Evolutionary conservation across 2,888 invertebrate genomes (phyloP).

Genomic region (Oasisia sp.): DNA sequence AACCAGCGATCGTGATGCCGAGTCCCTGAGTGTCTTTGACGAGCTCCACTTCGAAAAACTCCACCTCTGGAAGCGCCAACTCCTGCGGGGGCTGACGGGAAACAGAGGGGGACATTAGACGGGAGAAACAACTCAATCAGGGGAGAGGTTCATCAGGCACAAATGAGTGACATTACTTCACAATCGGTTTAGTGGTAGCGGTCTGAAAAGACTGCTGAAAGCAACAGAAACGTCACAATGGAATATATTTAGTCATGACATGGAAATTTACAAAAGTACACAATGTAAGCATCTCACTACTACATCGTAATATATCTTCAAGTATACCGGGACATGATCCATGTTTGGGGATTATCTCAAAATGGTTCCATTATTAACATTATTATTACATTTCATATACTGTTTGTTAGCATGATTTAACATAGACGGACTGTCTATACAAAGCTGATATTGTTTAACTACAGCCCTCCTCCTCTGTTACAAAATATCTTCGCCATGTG

Average conservation of each 20-base stretch:
- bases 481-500: too few relatives aligned
- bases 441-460: not conserved
- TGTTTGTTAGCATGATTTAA: too few relatives aligned
- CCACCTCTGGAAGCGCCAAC: slow-evolving; percentile 74
- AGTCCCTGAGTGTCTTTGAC: slow-evolving; percentile 85
- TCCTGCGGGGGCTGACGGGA: not conserved
- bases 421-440: not conserved
- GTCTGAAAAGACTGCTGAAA: too few relatives aligned
- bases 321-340: not conserved
- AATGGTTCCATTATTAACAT: not conserved
- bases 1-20: slow-evolving; percentile 65
- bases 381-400: too few relatives aligned
- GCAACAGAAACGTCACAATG: too few relatives aligned
- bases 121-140: not conserved
- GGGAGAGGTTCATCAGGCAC: too few relatives aligned
- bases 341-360: not conserved
- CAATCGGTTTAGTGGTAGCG: too few relatives aligned
- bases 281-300: not conserved
- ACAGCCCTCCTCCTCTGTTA: too few relatives aligned
- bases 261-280: too few relatives aligned
- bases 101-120: not conserved
- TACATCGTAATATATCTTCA: not conserved
- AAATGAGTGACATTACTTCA: too few relatives aligned
- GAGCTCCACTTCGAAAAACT: slow-evolving; percentile 91
- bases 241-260: too few relatives aligned